Percentiles rank a stretch among this genome's conserved stretches.
These are phyloP conservation scores for sheep (Ovis aries) DNA, from an alignment of 2,113 vertebrate genomes.

Conservation along the genomic window ARS-UI_Ramb_v3.0 NC_056054.1:212546501-212547000, in stretches of 20 bases:
- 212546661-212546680: not conserved
- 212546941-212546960: not conserved
- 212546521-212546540: not conserved
- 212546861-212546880: not conserved
- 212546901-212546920: not conserved
- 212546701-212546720: slow-evolving; percentile 6
- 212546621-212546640: slow-evolving; percentile 11
- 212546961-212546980: not conserved
- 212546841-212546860: not conserved
- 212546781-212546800: not conserved
- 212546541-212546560: not conserved
- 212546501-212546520: not conserved
- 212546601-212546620: not conserved
- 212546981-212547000: not conserved
- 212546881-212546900: not conserved
- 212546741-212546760: not conserved
- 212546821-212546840: not conserved
- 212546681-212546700: slow-evolving; percentile 29
- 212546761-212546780: not conserved
- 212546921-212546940: not conserved
- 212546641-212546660: not conserved
- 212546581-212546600: not conserved
- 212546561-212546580: slow-evolving; percentile 32
- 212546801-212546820: not conserved
- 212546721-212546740: not conserved